Percentiles rank a stretch among this genome's conserved stretches.
phyloP scores from a whole-genome alignment of 1,140 invertebrate species.

The Drosophila rhopaloa region DNA sequence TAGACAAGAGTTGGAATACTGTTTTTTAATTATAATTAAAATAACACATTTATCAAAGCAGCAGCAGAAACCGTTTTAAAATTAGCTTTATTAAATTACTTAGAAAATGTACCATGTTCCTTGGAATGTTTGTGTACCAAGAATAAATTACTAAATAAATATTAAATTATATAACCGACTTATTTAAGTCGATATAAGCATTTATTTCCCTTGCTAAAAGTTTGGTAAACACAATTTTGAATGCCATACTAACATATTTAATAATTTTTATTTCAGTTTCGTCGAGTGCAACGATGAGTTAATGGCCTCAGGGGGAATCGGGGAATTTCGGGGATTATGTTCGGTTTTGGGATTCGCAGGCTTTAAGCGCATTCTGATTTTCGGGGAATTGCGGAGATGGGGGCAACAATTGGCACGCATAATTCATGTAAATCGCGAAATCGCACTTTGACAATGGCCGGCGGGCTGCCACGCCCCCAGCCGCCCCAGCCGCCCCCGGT shows the following conservation, averaged over 20 bases:
- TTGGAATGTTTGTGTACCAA: too few relatives aligned
- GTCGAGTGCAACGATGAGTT: neutral
- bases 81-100: too few relatives aligned
- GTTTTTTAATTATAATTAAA: constrained; percentile 9
- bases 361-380: constrained; percentile 14
- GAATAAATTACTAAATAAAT: too few relatives aligned
- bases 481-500: too few relatives aligned
- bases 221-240: too few relatives aligned
- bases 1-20: neutral
- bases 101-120: too few relatives aligned
- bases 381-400: neutral
- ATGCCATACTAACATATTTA: neutral
- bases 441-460: constrained; percentile 36
- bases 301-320: neutral
- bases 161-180: too few relatives aligned
- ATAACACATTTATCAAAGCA: neutral
- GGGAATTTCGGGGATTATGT: neutral
- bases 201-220: too few relatives aligned
- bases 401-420: constrained; percentile 22
- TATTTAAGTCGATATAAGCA: too few relatives aligned
- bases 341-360: neutral
- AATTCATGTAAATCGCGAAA: constrained; percentile 50
- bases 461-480: constrained; percentile 7
- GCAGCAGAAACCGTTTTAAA: too few relatives aligned
- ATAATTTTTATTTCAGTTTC: neutral